These are phyloP conservation scores for Lemur catta DNA, from an alignment of 2,797 vertebrate species.

Conservation along the genomic window DNA sequence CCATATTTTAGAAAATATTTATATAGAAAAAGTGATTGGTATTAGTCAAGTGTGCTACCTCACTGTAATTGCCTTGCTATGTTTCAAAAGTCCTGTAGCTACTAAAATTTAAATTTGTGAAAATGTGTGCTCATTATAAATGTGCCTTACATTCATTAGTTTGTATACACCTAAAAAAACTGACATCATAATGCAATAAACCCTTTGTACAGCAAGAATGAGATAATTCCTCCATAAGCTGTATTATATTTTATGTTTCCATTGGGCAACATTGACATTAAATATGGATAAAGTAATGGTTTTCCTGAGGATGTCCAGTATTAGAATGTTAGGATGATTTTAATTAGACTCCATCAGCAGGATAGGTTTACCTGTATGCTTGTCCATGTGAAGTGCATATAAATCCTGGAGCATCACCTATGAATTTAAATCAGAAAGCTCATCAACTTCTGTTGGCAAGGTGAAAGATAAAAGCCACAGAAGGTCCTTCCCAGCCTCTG, in stretches of 20 bases:
- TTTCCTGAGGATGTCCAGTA: slow-evolving; percentile 30
- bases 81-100: neutral
- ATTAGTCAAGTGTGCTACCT: neutral
- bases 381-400: slow-evolving; percentile 83
- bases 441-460: slow-evolving; percentile 86
- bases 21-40: neutral
- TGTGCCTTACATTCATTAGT: neutral
- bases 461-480: slow-evolving; percentile 86
- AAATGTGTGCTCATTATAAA: neutral
- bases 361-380: slow-evolving; percentile 83
- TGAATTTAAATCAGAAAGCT: slow-evolving; percentile 88
- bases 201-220: neutral
- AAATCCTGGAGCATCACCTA: slow-evolving; percentile 84
- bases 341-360: slow-evolving; percentile 82
- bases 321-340: slow-evolving; percentile 71
- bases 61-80: neutral
- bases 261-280: neutral
- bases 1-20: neutral
- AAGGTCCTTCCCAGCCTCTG: slow-evolving; percentile 86
- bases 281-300: slow-evolving; percentile 22
- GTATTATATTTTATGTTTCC: neutral
- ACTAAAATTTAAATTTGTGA: neutral
- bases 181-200: neutral
- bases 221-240: neutral
- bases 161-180: neutral